A percentile compares a stretch with the other conserved stretches of the same genome.
Conservation (phyloP, 2,797 vertebrate genomes). For the Arnoldichthys spilopterus region DNA sequence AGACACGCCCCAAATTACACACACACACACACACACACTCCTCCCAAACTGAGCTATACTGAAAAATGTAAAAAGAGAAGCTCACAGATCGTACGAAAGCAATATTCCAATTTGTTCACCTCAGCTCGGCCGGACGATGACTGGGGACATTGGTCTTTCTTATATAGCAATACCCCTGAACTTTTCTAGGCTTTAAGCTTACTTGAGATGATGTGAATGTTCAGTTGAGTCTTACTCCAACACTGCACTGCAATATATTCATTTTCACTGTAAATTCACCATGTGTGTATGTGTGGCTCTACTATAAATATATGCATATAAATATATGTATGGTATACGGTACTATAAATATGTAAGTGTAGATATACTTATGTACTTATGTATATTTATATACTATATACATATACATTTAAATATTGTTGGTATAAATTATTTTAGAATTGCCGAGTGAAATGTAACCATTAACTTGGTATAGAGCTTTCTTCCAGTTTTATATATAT, state of each 20-base stretch:
- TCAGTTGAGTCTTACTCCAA: constrained; percentile 70
- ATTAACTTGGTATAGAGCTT: constrained; percentile 79
- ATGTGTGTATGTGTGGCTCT: constrained; percentile 78
- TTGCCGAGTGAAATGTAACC: constrained; percentile 78
- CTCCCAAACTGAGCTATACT: constrained; percentile 42
- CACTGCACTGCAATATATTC: constrained; percentile 80
- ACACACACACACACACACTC: constrained; percentile 47
- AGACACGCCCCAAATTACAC: constrained; percentile 51
- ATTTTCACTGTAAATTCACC: constrained; percentile 81
- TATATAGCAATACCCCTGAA: constrained; percentile 83
- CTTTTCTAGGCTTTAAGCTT: constrained; percentile 72
- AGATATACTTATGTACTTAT: constrained; percentile 80
- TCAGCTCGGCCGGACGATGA: constrained; percentile 61
- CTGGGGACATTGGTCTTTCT: constrained; percentile 64
- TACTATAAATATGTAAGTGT: constrained; percentile 78
- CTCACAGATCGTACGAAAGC: constrained; percentile 68
- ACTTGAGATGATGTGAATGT: constrained; percentile 83
- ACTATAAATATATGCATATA: constrained; percentile 80
- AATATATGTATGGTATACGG: constrained; percentile 79
- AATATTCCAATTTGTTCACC: constrained; percentile 74
- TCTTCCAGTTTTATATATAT: constrained; percentile 86
- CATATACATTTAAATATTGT: constrained; percentile 78
- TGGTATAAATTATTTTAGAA: constrained; percentile 85
- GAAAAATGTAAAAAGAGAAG: constrained; percentile 39
- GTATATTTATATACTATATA: constrained; percentile 79